phyloP scores from a whole-genome alignment of 2,113 vertebrate genomes.

The Thunnus thynnus region DNA sequence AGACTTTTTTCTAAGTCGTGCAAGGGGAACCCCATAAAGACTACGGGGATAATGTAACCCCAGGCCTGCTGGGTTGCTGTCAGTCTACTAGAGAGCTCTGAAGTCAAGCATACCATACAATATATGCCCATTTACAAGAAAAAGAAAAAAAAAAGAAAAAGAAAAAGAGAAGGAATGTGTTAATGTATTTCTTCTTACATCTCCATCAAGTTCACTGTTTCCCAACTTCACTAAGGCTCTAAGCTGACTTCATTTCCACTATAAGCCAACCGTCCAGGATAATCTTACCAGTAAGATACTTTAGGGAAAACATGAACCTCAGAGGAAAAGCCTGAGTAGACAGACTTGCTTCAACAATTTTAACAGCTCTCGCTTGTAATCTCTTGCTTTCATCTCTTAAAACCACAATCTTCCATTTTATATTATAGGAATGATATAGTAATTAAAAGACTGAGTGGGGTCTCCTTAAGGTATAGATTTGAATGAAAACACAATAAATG shows the following conservation, averaged over 20 bases:
- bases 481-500: not conserved
- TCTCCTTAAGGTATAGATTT: not conserved
- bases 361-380: conserved; percentile 32
- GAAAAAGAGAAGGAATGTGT: not conserved
- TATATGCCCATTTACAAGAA: not conserved
- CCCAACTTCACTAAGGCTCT: conserved; percentile 30
- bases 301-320: conserved; percentile 48
- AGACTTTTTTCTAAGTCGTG: not conserved
- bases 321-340: conserved; percentile 27
- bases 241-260: conserved; percentile 39
- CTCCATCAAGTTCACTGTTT: conserved; percentile 43
- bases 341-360: conserved; percentile 44
- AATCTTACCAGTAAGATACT: conserved; percentile 52
- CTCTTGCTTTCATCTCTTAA: conserved; percentile 48
- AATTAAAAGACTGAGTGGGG: not conserved
- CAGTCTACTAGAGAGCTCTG: not conserved
- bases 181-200: conserved; percentile 23
- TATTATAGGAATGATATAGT: conserved; percentile 9
- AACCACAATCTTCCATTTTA: conserved; percentile 27
- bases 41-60: not conserved
- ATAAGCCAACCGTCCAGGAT: conserved; percentile 40
- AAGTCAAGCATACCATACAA: not conserved
- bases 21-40: not conserved
- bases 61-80: not conserved
- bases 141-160: conserved; percentile 3